Percentiles rank a stretch among this genome's conserved stretches.
Conservation (phyloP, 2,113 vertebrate genomes). For the Piaya cayana region DNA sequence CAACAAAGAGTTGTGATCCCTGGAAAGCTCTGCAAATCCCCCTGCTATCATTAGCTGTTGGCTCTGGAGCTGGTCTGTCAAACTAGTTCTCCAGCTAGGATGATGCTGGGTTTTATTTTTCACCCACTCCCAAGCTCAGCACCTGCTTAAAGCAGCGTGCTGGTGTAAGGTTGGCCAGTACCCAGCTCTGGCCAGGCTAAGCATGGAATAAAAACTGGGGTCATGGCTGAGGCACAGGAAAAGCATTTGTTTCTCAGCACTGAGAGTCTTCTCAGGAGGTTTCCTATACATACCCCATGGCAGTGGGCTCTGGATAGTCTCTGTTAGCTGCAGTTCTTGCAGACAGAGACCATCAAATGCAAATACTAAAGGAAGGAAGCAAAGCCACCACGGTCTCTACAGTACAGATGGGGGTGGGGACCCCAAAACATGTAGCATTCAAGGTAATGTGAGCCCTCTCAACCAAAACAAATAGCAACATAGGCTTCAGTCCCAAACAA, state of each 20-base stretch:
- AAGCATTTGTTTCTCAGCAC: not conserved
- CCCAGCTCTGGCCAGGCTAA: not conserved
- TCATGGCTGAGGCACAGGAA: not conserved
- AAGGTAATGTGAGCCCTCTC: not conserved
- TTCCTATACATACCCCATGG: not conserved
- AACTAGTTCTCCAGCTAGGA: not conserved
- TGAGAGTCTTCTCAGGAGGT: not conserved
- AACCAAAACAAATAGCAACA: not conserved
- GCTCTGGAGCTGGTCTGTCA: not conserved
- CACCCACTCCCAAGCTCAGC: not conserved
- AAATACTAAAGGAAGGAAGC: not conserved
- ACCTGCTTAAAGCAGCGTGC: not conserved
- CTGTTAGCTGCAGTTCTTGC: not conserved
- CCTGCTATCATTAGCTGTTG: not conserved
- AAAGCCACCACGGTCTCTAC: not conserved
- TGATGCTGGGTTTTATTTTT: not conserved
- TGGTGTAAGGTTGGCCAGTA: not conserved
- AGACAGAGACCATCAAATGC: not conserved
- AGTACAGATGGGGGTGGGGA: not conserved
- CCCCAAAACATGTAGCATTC: not conserved
- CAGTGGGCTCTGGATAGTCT: accelerated
- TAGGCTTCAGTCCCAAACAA: not conserved
- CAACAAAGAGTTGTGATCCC: not conserved
- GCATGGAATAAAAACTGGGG: not conserved
- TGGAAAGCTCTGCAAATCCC: not conserved